Conservation (phyloP, 2,113 vertebrate species). For the Gadus chalcogrammus region DNA sequence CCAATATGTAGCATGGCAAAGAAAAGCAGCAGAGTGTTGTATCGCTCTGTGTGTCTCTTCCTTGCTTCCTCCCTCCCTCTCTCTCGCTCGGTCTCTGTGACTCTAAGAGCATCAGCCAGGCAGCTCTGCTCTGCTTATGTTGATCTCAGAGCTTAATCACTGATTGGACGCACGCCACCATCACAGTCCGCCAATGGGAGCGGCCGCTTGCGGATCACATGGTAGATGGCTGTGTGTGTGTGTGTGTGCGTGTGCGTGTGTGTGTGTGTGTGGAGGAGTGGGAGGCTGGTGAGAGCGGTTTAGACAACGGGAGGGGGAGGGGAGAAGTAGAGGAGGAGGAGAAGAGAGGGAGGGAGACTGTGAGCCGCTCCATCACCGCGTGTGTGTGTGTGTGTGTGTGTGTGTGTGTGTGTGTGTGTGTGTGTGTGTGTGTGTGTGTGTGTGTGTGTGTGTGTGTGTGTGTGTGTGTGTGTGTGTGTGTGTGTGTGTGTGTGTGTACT, state of each 20-base stretch:
- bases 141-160: constrained; percentile 75
- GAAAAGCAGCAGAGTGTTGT: not conserved
- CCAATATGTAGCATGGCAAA: no score
- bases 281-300: constrained; percentile 32
- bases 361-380: constrained; percentile 60
- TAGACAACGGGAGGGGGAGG: constrained; percentile 38
- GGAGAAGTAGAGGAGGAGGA: constrained; percentile 29
- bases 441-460: constrained; percentile 44
- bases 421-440: constrained; percentile 1
- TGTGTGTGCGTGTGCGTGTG: constrained; percentile 5
- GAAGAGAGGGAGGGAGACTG: constrained; percentile 38
- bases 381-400: not conserved
- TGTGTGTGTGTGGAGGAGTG: constrained; percentile 28
- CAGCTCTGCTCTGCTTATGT: constrained; percentile 83
- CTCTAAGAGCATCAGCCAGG: constrained; percentile 72
- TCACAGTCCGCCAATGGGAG: constrained; percentile 80
- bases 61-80: constrained; percentile 27
- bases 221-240: constrained; percentile 42
- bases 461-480: not conserved
- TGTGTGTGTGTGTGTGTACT: constrained; percentile 37
- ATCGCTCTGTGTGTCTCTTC: constrained; percentile 21
- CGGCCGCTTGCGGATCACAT: constrained; percentile 67
- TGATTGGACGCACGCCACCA: constrained; percentile 80
- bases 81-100: constrained; percentile 57
- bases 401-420: constrained; percentile 33